Percentiles rank a stretch among this genome's conserved stretches.
Conservation (phyloP, 2,797 vertebrate species). For the Heliangelus exortis region DNA sequence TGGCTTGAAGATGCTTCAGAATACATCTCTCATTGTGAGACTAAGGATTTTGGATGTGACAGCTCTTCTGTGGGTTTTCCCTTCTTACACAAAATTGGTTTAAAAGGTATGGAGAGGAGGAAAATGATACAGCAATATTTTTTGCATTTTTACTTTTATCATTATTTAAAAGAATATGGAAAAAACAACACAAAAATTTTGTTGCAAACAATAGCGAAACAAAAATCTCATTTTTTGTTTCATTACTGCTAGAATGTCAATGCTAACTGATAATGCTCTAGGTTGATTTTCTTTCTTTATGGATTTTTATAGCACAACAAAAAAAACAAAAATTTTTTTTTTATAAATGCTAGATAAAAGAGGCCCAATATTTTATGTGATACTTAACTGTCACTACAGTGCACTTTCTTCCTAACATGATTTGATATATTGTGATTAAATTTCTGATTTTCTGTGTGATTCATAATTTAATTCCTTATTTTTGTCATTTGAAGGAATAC, state of each 20-base stretch:
- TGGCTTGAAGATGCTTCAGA: background rate
- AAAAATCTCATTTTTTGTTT: background rate
- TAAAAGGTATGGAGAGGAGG: background rate
- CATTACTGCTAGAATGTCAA: background rate
- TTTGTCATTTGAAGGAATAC: conserved; percentile 11
- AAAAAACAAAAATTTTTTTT: conserved; percentile 21
- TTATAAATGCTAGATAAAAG: conserved; percentile 46
- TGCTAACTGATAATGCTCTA: background rate
- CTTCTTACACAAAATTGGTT: background rate
- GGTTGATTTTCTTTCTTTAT: background rate
- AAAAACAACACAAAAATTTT: background rate
- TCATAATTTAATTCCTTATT: conserved; percentile 29
- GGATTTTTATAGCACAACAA: background rate
- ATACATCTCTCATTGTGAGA: background rate
- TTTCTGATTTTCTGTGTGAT: conserved; percentile 27
- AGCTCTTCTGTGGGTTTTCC: background rate
- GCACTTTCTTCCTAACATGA: background rate
- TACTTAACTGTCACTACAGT: background rate
- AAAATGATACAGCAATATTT: background rate
- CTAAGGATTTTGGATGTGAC: background rate
- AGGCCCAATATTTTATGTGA: conserved; percentile 27
- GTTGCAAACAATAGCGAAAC: background rate
- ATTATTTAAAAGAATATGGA: background rate
- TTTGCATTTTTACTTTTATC: background rate
- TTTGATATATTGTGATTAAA: conserved; percentile 25